Base-by-base conservation (phyloP, 2,113 vertebrate species). In the Apteryx mantelli region DNA sequence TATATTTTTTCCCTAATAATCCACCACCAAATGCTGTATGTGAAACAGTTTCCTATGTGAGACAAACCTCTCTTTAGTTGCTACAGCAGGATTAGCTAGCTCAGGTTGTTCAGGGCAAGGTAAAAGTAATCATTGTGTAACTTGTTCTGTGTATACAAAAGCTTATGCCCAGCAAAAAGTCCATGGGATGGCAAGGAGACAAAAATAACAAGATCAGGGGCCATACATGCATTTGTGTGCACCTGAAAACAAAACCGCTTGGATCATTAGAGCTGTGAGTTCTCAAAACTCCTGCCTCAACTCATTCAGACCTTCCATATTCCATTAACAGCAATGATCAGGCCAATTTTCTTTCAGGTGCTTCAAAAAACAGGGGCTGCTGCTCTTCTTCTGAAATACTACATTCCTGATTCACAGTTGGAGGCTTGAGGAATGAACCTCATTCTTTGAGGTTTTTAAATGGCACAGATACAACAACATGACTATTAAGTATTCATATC, bases 1-100 rank as follows among this genome's bases (percentile, higher is more conserved):
- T 83, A 77, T 46, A 82, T 85, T 91, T 64, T 89, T 91, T 82
- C 91, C 66, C 50, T 92, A 93, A 95, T 83, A 95, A 95, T 36
- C 18, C 61, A 60, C 86, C 68, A 38, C 2, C 22, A 60, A 65
- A 89, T 96, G 74, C 70, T 74, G 86, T 2, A 42, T 84, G 42
- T 97, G 84, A 80, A 92, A 58, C 13, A 68, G 68, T 55, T 70
- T 94, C 88, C 64, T 74, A 0, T 19, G 16, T 24, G 55, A 90
- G 71, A 74, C 34, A 93, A 68, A 81, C 9, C 12, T 91, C 60
- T 75, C 20, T 70, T 66, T 63, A 75, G 13, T 40, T 78, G 40
- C 56, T 81, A n/a, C 26, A 88, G 64, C 8, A 91, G 38, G 21
- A 84, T 71, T 64, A 95, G 65, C 15, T 64, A 81, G 70, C 34